Conservation (phyloP, 2,888 invertebrate genomes). For the Merodon equestris region DNA sequence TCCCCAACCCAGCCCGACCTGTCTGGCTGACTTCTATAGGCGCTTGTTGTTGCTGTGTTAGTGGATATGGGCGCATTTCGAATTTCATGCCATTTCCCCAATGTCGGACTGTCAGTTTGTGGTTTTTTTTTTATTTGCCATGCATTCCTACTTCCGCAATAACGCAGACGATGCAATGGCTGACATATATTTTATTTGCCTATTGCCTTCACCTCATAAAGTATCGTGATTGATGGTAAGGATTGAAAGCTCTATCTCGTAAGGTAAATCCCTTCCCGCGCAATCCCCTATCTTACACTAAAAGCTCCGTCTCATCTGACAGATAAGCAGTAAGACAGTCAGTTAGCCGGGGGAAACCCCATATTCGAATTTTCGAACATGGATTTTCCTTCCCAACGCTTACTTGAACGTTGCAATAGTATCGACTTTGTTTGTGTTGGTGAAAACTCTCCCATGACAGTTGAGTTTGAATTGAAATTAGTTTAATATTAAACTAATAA, state of each 20-base stretch:
- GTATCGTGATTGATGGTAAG: slow-evolving; percentile 34
- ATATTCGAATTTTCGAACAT: slow-evolving; percentile 64
- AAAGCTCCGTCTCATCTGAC: slow-evolving; percentile 56
- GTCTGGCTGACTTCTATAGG: too few species aligned
- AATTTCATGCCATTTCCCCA: slow-evolving; percentile 43
- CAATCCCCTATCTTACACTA: not conserved
- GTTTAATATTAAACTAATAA: slow-evolving; percentile 8
- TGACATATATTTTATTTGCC: slow-evolving; percentile 11
- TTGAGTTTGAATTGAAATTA: slow-evolving; percentile 1
- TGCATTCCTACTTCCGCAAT: too few species aligned
- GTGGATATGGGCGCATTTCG: slow-evolving; percentile 41
- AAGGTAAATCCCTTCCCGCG: slow-evolving; percentile 4
- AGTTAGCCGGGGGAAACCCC: slow-evolving; percentile 21
- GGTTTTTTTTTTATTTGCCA: not conserved
- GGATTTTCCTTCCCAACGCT: slow-evolving; percentile 2
- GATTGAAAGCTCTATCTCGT: slow-evolving; percentile 40
- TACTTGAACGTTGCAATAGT: not conserved
- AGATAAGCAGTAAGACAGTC: slow-evolving; percentile 47
- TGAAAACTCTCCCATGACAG: slow-evolving; percentile 30
- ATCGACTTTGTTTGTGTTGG: not conserved
- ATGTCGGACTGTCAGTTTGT: not conserved
- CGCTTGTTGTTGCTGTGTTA: slow-evolving; percentile 16
- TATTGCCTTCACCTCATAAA: not conserved
- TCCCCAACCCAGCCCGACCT: not conserved
- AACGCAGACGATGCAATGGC: not conserved